Conservation (phyloP, 2,797 vertebrate genomes). For the Danio choprae region DNA sequence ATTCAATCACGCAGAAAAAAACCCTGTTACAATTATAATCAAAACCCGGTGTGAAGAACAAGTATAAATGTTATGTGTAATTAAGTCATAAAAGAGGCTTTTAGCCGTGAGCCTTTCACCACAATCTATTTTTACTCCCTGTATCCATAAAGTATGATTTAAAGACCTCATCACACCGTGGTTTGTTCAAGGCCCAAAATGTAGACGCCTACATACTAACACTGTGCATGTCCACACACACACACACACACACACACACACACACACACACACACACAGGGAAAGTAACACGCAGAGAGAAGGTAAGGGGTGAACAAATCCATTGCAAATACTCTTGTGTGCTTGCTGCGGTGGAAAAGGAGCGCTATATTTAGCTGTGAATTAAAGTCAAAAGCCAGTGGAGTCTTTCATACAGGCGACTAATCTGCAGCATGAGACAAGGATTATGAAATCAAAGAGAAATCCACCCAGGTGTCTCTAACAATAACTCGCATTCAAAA, state of each 20-base stretch:
- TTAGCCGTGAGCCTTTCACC: conserved; percentile 68
- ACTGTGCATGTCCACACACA: neutral
- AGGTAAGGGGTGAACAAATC: conserved; percentile 45
- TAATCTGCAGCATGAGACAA: conserved; percentile 78
- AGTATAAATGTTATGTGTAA: conserved; percentile 77
- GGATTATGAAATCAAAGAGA: conserved; percentile 82
- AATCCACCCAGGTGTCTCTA: conserved; percentile 75
- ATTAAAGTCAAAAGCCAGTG: conserved; percentile 78
- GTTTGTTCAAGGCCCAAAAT: conserved; percentile 65
- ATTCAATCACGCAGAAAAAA: conserved; percentile 54
- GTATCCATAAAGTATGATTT: conserved; percentile 74
- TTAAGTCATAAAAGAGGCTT: conserved; percentile 77
- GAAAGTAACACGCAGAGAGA: conserved; percentile 36
- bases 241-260: neutral
- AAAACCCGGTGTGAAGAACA: conserved; percentile 69
- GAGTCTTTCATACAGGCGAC: conserved; percentile 75
- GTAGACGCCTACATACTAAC: conserved; percentile 53
- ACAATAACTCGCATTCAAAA: conserved; percentile 69
- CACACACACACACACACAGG: conserved; percentile 6
- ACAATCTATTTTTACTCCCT: conserved; percentile 76
- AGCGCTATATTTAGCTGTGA: conserved; percentile 77
- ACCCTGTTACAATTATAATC: conserved; percentile 71
- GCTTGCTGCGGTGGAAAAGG: conserved; percentile 65
- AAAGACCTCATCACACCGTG: conserved; percentile 67
- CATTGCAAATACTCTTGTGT: conserved; percentile 65